These are phyloP conservation scores for Otus sunia DNA, from an alignment of 2,113 vertebrate species.

Conservation along the genomic window DNA sequence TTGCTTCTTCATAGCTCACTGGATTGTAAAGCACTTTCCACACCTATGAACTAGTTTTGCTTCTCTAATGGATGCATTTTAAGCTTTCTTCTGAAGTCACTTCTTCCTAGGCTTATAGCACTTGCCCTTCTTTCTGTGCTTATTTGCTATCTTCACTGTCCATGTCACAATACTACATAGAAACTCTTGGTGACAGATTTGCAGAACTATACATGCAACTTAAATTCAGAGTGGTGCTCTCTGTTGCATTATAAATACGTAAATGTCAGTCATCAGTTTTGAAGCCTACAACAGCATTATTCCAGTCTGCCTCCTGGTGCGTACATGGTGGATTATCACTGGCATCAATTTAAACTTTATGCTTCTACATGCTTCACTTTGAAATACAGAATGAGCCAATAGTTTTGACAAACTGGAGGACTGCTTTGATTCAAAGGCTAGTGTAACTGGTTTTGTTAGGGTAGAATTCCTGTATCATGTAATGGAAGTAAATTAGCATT, in stretches of 20 bases:
- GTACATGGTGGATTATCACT: background rate
- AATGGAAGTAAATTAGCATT: background rate
- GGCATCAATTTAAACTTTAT: background rate
- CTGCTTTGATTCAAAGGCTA: background rate
- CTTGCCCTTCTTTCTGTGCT: background rate
- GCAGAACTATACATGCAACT: background rate
- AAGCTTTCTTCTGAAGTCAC: background rate
- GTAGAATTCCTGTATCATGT: background rate
- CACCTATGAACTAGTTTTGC: background rate
- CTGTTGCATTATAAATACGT: background rate
- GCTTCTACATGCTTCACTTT: background rate
- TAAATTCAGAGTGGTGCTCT: background rate
- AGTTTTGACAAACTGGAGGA: background rate
- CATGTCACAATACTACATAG: background rate
- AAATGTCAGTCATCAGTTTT: background rate
- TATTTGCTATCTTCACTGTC: background rate
- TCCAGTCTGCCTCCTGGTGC: background rate
- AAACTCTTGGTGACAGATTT: background rate
- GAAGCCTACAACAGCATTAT: background rate
- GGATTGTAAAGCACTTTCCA: background rate
- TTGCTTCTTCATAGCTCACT: background rate
- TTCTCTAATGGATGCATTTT: background rate
- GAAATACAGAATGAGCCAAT: background rate
- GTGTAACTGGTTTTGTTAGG: background rate
- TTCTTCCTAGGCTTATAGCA: background rate